These are phyloP conservation scores for Hippoglossus hippoglossus DNA, from an alignment of 2,797 vertebrate genomes.

Conservation along the genomic window DNA sequence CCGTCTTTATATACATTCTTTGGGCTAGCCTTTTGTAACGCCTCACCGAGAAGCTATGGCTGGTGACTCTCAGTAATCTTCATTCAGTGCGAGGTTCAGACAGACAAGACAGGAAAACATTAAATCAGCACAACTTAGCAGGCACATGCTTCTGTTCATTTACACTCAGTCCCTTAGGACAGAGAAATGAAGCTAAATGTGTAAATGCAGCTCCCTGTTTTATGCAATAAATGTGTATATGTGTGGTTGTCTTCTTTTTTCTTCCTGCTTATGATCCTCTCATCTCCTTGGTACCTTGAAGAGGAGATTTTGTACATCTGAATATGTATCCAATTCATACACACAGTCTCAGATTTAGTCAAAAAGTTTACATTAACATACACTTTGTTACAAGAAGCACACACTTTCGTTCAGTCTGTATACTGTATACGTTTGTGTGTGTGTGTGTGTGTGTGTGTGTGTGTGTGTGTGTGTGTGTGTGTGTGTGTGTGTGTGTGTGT, in stretches of 20 bases:
- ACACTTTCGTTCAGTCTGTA: background rate
- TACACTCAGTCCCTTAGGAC: slow-evolving; percentile 10
- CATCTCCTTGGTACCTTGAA: no score
- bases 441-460: slow-evolving; percentile 13
- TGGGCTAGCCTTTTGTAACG: no score
- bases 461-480: slow-evolving; percentile 13
- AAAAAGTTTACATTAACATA: background rate
- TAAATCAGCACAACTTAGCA: slow-evolving; percentile 11
- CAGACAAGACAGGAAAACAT: no score
- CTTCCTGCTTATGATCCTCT: slow-evolving; percentile 4
- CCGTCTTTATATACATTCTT: no score
- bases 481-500: slow-evolving; percentile 6
- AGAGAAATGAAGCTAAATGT: slow-evolving; percentile 10
- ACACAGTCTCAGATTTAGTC: slow-evolving; percentile 9
- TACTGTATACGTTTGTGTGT: slow-evolving; percentile 23
- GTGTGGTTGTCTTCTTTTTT: slow-evolving; percentile 38
- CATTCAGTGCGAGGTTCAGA: no score
- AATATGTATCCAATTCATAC: slow-evolving; percentile 15
- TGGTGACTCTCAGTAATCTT: no score
- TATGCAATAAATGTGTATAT: slow-evolving; percentile 49
- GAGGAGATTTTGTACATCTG: background rate
- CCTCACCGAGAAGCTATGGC: no score
- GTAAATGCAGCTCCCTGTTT: slow-evolving; percentile 44
- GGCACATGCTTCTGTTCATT: slow-evolving; percentile 31
- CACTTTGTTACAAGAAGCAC: background rate